Conservation (phyloP, 2,113 vertebrate species). For the Stegastes partitus region DNA sequence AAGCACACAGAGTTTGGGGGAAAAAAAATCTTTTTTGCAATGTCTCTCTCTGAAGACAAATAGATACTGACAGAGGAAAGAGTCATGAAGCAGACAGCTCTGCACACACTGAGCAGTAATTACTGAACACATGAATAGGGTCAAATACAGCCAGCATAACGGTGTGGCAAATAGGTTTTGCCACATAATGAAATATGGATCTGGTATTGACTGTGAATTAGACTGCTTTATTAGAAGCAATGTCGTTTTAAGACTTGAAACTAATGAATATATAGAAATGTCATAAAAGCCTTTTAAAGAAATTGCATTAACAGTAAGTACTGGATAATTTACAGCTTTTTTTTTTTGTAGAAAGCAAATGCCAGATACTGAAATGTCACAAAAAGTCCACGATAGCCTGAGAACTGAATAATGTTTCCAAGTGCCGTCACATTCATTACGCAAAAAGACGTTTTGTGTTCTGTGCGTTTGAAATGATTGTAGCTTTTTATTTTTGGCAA, state of each 20-base stretch:
- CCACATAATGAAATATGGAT: conserved; percentile 23
- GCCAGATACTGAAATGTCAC: conserved; percentile 55
- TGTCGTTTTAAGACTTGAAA: conserved; percentile 36
- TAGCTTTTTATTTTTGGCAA: background rate
- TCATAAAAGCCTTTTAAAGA: conserved; percentile 46
- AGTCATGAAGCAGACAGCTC: conserved; percentile 33
- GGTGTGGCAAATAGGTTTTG: conserved; percentile 21
- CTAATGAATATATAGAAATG: conserved; percentile 48
- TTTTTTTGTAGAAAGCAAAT: conserved; percentile 31
- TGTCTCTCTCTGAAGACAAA: conserved; percentile 54
- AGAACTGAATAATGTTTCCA: conserved; percentile 35
- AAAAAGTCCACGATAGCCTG: conserved; percentile 32
- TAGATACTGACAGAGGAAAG: conserved; percentile 40
- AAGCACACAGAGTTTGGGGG: conserved; percentile 41
- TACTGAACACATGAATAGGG: conserved; percentile 57
- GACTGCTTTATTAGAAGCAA: background rate
- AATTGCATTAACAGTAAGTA: conserved; percentile 30
- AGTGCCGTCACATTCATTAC: conserved; percentile 23
- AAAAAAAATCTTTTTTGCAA: conserved; percentile 25
- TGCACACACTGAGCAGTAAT: conserved; percentile 36
- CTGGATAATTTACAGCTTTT: conserved; percentile 34
- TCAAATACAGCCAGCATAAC: conserved; percentile 30
- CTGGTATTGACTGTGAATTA: conserved; percentile 20
- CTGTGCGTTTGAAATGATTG: background rate
- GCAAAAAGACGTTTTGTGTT: conserved; percentile 3